A percentile compares a stretch with the other conserved stretches of the same genome.
Evolutionary conservation across 1,140 invertebrate species (phyloP).

Genomic region (Micrasema longulum): DNA sequence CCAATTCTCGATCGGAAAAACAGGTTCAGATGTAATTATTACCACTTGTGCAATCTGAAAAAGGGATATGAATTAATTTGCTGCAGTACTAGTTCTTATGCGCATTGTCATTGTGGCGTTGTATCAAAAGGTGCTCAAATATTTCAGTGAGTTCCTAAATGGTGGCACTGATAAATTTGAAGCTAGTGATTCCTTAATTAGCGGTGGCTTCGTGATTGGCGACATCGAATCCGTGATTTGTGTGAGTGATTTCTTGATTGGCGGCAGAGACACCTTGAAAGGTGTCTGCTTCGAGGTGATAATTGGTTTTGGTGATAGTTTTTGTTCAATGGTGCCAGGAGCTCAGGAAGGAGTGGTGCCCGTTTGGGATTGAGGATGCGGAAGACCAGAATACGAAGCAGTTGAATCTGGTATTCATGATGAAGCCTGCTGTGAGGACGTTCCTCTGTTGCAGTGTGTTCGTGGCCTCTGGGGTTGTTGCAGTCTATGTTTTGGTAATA

Average conservation of each 20-base stretch:
- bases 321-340: background rate
- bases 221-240: background rate
- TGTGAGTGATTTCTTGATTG: background rate
- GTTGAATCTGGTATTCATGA: conserved; percentile 44
- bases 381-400: conserved; percentile 1
- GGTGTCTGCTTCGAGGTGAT: no score
- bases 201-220: no score
- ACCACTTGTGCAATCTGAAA: no score
- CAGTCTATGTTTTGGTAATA: conserved; percentile 66
- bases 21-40: no score
- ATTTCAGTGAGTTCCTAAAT: no score
- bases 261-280: background rate
- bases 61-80: no score
- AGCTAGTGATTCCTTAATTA: no score
- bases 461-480: conserved; percentile 65
- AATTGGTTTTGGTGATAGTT: no score
- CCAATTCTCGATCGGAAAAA: no score
- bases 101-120: background rate
- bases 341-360: background rate
- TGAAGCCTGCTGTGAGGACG: conserved; percentile 65
- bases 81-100: no score
- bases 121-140: background rate
- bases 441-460: conserved; percentile 68
- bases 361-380: background rate
- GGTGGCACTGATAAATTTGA: no score